Evolutionary conservation across 2,888 invertebrate species (phyloP).

Genomic region (Xestia sexstrigata): DNA sequence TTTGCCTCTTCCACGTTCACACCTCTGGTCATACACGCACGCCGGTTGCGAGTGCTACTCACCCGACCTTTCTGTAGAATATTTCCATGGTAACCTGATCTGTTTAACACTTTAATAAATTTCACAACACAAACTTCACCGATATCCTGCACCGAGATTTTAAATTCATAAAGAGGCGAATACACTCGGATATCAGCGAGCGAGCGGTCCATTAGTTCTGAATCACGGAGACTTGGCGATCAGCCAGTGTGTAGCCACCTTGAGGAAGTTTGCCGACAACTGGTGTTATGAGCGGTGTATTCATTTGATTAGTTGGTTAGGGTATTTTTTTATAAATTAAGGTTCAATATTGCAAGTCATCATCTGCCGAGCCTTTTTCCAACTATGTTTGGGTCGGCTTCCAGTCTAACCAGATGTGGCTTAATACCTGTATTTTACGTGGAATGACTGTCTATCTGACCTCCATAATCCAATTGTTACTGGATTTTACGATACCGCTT

Average conservation of each 20-base stretch:
- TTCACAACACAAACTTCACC: neutral
- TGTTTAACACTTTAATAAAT: neutral
- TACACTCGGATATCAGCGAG: constrained; percentile 67
- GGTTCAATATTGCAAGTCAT: neutral
- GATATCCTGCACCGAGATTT: constrained; percentile 41
- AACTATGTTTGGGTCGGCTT: no score
- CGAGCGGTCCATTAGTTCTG: constrained; percentile 69
- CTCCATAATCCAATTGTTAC: no score
- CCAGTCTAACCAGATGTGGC: no score
- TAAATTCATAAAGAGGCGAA: constrained; percentile 68
- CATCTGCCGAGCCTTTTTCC: no score
- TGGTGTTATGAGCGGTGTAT: constrained; percentile 22
- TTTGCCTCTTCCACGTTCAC: neutral
- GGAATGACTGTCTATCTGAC: no score
- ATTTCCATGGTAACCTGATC: neutral
- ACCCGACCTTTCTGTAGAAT: no score
- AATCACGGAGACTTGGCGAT: constrained; percentile 59
- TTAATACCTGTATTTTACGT: no score
- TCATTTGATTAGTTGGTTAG: constrained; percentile 30
- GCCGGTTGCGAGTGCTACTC: neutral
- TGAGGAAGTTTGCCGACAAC: constrained; percentile 34
- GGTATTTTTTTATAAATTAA: constrained; percentile 3
- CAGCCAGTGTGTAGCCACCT: constrained; percentile 58
- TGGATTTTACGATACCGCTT: no score
- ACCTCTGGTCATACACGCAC: neutral